Percentiles rank a stretch among this genome's conserved stretches.
Evolutionary conservation across 1,140 invertebrate genomes (phyloP).

Genomic region (Radopholus similis): DNA sequence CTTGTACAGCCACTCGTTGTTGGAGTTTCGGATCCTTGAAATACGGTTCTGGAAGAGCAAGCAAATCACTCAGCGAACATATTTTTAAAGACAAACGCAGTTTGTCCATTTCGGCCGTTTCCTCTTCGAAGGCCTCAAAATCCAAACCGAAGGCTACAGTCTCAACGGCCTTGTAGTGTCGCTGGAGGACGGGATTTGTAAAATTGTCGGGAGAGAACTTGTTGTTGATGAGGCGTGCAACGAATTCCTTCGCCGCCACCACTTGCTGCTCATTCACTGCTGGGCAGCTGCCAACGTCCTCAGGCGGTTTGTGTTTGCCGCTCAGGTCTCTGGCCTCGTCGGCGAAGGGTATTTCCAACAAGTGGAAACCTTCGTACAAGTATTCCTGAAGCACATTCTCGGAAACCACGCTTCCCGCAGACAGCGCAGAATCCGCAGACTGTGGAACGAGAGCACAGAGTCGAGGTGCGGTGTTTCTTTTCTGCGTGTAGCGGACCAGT

Average conservation of each 20-base stretch:
- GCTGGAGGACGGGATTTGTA: constrained; percentile 28
- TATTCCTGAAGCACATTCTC: constrained; percentile 6
- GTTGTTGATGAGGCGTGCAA: constrained; percentile 18
- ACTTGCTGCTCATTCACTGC: constrained; percentile 7
- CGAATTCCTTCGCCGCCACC: constrained; percentile 29
- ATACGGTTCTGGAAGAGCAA: constrained; percentile 17
- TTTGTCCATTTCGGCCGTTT: constrained; percentile 23
- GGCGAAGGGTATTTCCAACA: constrained; percentile 35
- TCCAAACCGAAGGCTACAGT: constrained; percentile 32
- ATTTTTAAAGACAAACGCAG: constrained; percentile 1
- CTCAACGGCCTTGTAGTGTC: constrained; percentile 29
- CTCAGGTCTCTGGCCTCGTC: constrained; percentile 24
- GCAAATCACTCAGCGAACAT: background rate
- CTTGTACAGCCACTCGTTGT: constrained; percentile 4
- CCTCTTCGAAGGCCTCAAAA: constrained; percentile 17
- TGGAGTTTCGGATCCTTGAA: constrained; percentile 21
- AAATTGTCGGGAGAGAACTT: constrained; percentile 23
- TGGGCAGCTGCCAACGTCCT: constrained; percentile 4
- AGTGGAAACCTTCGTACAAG: constrained; percentile 37
- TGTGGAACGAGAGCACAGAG: constrained; percentile 10
- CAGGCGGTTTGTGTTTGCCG: constrained; percentile 5
- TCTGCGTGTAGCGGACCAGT: constrained; percentile 27
- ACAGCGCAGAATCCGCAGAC: background rate
- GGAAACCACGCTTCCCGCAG: background rate
- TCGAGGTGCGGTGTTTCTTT: constrained; percentile 27